These are phyloP conservation scores for Incurvaria masculella DNA, from an alignment of 2,888 invertebrate genomes.

Conservation along the genomic window DNA sequence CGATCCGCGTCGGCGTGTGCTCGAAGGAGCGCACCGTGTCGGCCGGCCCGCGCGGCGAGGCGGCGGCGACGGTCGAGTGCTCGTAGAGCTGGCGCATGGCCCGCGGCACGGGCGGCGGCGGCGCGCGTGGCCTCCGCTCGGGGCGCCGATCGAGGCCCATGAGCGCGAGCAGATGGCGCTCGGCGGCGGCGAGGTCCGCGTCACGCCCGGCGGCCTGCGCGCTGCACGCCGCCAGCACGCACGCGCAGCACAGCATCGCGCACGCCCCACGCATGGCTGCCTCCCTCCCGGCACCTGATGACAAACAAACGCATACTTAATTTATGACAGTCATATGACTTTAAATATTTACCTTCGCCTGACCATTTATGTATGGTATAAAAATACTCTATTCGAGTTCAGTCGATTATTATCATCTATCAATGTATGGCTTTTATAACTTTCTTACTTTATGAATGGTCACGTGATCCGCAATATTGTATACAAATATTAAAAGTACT, in stretches of 20 bases:
- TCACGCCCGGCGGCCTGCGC: slow-evolving; percentile 29
- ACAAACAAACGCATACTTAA: too few relatives aligned
- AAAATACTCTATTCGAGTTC: too few relatives aligned
- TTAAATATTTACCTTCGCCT: too few relatives aligned
- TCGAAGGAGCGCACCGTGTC: slow-evolving; percentile 84
- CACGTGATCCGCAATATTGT: too few relatives aligned
- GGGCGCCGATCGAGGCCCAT: slow-evolving; percentile 61
- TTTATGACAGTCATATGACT: too few relatives aligned
- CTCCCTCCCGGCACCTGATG: slow-evolving; percentile 32
- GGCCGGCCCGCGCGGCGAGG: slow-evolving; percentile 70
- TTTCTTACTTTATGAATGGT: too few relatives aligned
- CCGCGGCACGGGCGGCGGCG: slow-evolving; percentile 66
- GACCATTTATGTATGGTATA: too few relatives aligned
- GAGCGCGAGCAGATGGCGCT: slow-evolving; percentile 45
- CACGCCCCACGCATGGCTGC: slow-evolving; percentile 56
- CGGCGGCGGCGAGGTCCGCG: slow-evolving; percentile 43
- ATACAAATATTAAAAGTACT: too few relatives aligned
- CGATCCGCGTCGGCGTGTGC: slow-evolving; percentile 67
- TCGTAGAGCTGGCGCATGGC: slow-evolving; percentile 78
- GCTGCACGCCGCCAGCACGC: slow-evolving; percentile 24
- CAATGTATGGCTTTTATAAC: too few relatives aligned
- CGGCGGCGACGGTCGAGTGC: slow-evolving; percentile 60
- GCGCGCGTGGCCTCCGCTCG: slow-evolving; percentile 50
- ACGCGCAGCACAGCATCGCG: slow-evolving; percentile 46
- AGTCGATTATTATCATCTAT: too few relatives aligned